Conservation (phyloP, 2,113 vertebrate species). For the Scomber colias region DNA sequence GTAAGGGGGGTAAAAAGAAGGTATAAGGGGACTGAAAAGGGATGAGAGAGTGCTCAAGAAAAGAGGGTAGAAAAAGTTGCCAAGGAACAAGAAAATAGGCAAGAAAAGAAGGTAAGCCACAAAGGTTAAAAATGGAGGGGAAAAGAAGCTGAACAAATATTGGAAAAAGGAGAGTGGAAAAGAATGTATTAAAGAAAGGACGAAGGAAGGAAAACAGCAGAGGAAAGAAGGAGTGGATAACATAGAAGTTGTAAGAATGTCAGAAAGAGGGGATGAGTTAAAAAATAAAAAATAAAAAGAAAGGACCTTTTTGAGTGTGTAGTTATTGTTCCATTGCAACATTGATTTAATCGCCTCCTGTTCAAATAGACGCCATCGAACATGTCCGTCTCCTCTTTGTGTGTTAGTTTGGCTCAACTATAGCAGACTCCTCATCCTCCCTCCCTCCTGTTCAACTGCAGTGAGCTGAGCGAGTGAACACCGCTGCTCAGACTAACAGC, state of each 20-base stretch:
- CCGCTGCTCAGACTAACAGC: slow-evolving; percentile 72
- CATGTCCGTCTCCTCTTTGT: slow-evolving; percentile 20
- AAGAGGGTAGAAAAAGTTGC: not conserved
- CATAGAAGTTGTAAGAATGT: not conserved
- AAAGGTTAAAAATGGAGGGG: not conserved
- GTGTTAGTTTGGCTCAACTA: slow-evolving; percentile 9
- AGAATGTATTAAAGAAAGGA: not conserved
- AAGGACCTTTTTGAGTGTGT: slow-evolving; percentile 23
- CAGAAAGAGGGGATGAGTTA: not conserved
- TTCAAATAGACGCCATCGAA: slow-evolving; percentile 48
- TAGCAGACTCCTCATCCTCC: slow-evolving; percentile 50
- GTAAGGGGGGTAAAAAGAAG: not conserved
- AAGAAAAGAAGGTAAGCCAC: not conserved
- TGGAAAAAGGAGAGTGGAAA: not conserved
- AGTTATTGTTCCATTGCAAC: slow-evolving; percentile 35
- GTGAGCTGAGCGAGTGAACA: slow-evolving; percentile 40
- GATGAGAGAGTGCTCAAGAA: no score
- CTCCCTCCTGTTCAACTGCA: slow-evolving; percentile 43
- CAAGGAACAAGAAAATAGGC: not conserved
- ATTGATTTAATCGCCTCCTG: slow-evolving; percentile 41
- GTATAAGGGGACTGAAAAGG: no score
- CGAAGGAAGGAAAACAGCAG: not conserved
- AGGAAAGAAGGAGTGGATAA: not conserved
- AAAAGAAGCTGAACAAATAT: not conserved
- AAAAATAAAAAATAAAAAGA: not conserved